These are phyloP conservation scores for Patiria pectinifera DNA, from an alignment of 53 echinoderm and acorn worm species.

Conservation along the genomic window DNA sequence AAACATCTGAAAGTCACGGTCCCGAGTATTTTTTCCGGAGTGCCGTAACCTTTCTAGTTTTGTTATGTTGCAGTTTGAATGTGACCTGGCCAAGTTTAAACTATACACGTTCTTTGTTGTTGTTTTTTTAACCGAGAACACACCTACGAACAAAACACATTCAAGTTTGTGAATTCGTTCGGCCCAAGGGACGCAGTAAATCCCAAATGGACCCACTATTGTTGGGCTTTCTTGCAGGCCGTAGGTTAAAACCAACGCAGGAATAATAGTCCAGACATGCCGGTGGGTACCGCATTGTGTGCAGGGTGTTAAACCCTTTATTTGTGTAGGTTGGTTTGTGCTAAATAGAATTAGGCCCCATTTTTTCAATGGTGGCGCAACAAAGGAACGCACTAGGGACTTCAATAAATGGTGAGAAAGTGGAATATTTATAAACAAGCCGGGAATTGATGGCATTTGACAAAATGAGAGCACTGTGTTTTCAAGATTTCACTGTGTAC, in stretches of 20 bases:
- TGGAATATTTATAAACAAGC: background rate
- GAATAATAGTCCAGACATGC: slow-evolving; percentile 26
- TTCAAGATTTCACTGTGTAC: background rate
- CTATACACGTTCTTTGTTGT: too few species aligned
- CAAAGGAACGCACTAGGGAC: background rate
- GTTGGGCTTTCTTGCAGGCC: background rate
- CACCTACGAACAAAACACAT: background rate
- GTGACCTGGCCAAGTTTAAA: too few species aligned
- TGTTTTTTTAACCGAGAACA: background rate
- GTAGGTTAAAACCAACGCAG: background rate
- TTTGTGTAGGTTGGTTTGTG: background rate
- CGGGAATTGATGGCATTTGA: background rate
- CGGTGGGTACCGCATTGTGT: background rate
- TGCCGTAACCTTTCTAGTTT: too few species aligned
- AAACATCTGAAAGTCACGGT: too few species aligned
- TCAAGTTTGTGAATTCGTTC: background rate
- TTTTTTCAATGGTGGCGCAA: background rate
- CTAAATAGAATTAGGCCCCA: background rate
- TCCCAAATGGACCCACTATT: background rate
- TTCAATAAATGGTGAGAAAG: background rate
- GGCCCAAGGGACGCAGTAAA: background rate
- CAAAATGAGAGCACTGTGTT: background rate
- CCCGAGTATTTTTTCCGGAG: too few species aligned
- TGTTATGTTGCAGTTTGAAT: too few species aligned
- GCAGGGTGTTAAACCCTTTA: background rate